Conservation (phyloP, 2,888 invertebrate genomes). For the Pecten maximus region DNA sequence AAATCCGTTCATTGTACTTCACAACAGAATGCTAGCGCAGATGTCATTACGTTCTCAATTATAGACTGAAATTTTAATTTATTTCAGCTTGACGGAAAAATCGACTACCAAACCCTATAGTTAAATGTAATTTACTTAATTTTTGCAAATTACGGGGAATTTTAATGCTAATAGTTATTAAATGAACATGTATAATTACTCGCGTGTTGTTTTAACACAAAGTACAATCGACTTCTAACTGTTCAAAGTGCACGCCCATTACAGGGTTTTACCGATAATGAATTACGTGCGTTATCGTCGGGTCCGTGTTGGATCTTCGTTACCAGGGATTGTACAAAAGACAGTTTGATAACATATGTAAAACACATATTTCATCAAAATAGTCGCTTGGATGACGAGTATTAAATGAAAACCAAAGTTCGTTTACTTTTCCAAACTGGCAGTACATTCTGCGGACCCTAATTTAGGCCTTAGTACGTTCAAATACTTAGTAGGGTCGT, state of each 20-base stretch:
- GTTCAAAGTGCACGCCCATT: neutral
- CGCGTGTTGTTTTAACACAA: neutral
- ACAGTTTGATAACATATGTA: no score
- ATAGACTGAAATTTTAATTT: neutral
- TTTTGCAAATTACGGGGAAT: neutral
- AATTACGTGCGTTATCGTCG: neutral
- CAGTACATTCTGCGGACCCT: no score
- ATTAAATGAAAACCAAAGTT: no score
- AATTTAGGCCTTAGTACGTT: no score
- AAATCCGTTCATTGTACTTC: neutral
- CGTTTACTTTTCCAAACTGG: no score
- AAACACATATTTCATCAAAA: no score
- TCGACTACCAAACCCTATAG: neutral
- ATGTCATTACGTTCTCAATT: neutral
- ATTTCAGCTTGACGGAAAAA: neutral
- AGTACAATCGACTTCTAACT: neutral
- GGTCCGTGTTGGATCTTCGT: no score
- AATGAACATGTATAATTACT: neutral
- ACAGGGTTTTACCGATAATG: neutral
- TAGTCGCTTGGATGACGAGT: no score
- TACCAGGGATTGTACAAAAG: no score
- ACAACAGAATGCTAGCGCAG: neutral
- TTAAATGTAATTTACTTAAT: constrained; percentile 9
- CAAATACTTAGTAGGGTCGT: no score
- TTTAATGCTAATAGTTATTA: neutral